These are phyloP conservation scores for Chorisops tibialis DNA, from an alignment of 2,888 invertebrate genomes.

Conservation along the genomic window DNA sequence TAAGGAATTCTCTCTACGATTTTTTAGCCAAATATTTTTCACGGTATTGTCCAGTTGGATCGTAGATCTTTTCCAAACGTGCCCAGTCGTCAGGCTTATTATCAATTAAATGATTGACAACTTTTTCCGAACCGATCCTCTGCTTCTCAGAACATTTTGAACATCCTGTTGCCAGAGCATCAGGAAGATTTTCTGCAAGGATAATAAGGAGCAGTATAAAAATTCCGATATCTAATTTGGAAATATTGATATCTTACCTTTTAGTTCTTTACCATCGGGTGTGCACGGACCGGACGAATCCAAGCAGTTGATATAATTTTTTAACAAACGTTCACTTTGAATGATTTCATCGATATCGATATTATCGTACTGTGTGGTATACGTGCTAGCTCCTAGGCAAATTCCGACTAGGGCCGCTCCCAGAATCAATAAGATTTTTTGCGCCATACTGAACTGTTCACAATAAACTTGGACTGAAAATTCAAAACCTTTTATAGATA, in stretches of 20 bases:
- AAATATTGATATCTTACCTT: slow-evolving; percentile 54
- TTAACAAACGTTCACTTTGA: slow-evolving; percentile 61
- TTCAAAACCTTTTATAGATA: too few species aligned
- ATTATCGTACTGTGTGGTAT: slow-evolving; percentile 67
- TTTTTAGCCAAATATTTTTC: slow-evolving; percentile 57
- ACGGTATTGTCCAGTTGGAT: slow-evolving; percentile 62
- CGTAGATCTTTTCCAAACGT: slow-evolving; percentile 59
- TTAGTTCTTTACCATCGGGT: slow-evolving; percentile 66
- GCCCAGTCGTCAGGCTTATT: slow-evolving; percentile 57
- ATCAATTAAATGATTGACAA: slow-evolving; percentile 56
- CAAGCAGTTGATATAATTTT: slow-evolving; percentile 64
- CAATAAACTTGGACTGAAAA: too few species aligned
- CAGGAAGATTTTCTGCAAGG: slow-evolving; percentile 62
- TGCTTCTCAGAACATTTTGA: slow-evolving; percentile 65
- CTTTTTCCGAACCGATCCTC: slow-evolving; percentile 61
- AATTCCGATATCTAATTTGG: background rate
- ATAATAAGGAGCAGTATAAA: background rate
- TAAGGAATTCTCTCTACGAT: too few species aligned
- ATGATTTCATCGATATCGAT: slow-evolving; percentile 66
- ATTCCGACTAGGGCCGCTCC: background rate
- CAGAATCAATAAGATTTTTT: background rate
- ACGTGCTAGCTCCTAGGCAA: slow-evolving; percentile 41
- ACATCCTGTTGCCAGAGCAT: slow-evolving; percentile 67
- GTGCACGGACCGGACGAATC: slow-evolving; percentile 63
- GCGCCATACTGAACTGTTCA: background rate